Base-by-base conservation (phyloP, 2,797 vertebrate genomes). In the Pteropus rufus region DNA sequence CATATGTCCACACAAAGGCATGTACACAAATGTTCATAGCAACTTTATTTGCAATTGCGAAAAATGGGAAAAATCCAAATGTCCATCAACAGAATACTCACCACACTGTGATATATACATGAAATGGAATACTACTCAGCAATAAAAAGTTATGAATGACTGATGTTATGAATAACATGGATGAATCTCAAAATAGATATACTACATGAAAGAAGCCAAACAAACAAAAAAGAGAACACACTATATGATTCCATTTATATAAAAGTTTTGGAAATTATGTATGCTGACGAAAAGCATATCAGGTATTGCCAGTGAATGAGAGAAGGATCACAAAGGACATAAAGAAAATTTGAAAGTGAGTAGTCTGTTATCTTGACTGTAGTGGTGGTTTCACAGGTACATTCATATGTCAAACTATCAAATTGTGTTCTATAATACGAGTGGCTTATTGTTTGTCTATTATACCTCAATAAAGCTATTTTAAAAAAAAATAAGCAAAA, bases 401-500 rank as follows among this genome's bases (percentile, higher is more conserved):
- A 36, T 29, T n/a, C 8, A 70, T 44, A 58, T 64, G 49, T 46
- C 29, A n/a, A 92, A 93, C 67, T 16, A 64, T 31, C 89, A 87
- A 83, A 52, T 39, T 65, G 5, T 73, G 8, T 19, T 65, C 34
- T 72, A 41, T 44, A 73, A 69, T 41, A 12, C 6, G 39, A 87
- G 31, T 85, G 39, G 39, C 76, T 62, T 62, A 92, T 11, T 62
- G 8, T 76, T 26, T 81, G 54, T 18, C 41, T 58, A 73, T 85
- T 79, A 44, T 41, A 69, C 36, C 49, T 73, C n/a, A 39, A 62
- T 46, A 95, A 92, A 92, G 19, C 11, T 87, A 7, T 54, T 69
- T 81, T 64, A 62, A 44, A 89, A 94, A 94, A 75, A 88, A 92
- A 41, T 70, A 76, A 96, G 72, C 10, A 84, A 73, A 65, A 70